Percentiles rank a stretch among this genome's conserved stretches.
Evolutionary conservation across 2,113 vertebrate genomes (phyloP).

Genomic region (Lophotis ruficrista): DNA sequence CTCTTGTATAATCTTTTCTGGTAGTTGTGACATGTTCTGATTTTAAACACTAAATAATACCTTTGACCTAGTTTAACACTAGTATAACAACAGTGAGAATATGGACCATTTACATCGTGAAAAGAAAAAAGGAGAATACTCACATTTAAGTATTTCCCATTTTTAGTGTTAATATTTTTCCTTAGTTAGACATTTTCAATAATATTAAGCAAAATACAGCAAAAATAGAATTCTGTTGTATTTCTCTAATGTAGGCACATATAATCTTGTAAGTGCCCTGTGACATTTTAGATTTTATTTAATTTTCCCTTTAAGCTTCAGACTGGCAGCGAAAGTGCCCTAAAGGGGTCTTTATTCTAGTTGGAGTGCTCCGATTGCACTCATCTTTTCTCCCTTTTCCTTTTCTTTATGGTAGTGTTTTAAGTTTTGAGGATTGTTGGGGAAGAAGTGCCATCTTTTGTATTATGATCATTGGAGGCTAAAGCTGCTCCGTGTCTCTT

Average conservation of each 20-base stretch:
- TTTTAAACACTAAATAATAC: background rate
- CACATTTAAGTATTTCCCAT: background rate
- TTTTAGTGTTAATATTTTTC: background rate
- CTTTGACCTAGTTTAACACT: background rate
- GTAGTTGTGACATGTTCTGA: background rate
- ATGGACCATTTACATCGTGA: background rate
- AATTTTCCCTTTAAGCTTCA: background rate
- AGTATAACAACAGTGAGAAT: background rate
- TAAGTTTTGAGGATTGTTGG: background rate
- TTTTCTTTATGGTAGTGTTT: background rate
- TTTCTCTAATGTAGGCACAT: background rate
- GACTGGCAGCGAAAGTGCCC: background rate
- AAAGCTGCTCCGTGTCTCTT: background rate
- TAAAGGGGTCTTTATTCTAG: constrained; percentile 11
- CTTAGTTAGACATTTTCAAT: background rate
- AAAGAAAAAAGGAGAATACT: background rate
- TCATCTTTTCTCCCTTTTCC: background rate
- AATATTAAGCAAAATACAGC: background rate
- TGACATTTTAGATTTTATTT: constrained; percentile 22
- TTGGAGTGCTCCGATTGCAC: background rate
- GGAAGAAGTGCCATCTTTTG: background rate
- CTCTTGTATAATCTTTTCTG: background rate
- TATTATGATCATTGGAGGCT: background rate
- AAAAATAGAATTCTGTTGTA: background rate
- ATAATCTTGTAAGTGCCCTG: background rate